Conservation (phyloP, 92 coral and sea anemone species). For the Phenganax stokvisi region DNA sequence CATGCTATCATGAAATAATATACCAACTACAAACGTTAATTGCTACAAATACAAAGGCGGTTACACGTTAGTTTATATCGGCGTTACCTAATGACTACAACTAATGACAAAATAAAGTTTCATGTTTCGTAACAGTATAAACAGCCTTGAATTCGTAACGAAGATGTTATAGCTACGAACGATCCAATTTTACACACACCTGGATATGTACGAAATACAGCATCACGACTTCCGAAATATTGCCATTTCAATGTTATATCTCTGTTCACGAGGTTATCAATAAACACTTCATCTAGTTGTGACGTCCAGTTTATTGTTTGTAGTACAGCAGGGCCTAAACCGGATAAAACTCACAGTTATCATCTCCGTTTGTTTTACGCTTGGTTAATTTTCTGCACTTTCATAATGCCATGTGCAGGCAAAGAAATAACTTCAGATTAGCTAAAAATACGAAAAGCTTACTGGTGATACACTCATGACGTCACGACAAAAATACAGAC, state of each 20-base stretch:
- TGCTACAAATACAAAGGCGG: too few relatives aligned
- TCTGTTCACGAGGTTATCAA: constrained; percentile 44
- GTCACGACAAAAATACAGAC: too few relatives aligned
- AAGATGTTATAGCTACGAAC: not conserved
- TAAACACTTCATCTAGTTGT: constrained; percentile 65
- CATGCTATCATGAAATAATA: too few relatives aligned
- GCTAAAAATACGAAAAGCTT: too few relatives aligned
- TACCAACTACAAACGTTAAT: too few relatives aligned
- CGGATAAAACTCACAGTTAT: not conserved
- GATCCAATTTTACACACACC: constrained; percentile 44
- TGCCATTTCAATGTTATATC: constrained; percentile 85
- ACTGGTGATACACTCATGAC: too few relatives aligned
- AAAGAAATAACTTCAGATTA: too few relatives aligned
- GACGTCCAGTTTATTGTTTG: constrained; percentile 80
- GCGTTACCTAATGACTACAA: not conserved
- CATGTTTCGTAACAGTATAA: not conserved
- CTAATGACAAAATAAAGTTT: not conserved
- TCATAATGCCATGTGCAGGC: too few relatives aligned
- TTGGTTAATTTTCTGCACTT: too few relatives aligned
- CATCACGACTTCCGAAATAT: constrained; percentile 87
- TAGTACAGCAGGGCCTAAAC: constrained; percentile 60
- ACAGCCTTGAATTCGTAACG: not conserved
- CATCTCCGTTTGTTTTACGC: too few relatives aligned
- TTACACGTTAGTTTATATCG: too few relatives aligned
- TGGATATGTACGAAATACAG: constrained; percentile 77